phyloP scores from a whole-genome alignment of 23 tunicate genomes.

The Diplosoma virens region DNA sequence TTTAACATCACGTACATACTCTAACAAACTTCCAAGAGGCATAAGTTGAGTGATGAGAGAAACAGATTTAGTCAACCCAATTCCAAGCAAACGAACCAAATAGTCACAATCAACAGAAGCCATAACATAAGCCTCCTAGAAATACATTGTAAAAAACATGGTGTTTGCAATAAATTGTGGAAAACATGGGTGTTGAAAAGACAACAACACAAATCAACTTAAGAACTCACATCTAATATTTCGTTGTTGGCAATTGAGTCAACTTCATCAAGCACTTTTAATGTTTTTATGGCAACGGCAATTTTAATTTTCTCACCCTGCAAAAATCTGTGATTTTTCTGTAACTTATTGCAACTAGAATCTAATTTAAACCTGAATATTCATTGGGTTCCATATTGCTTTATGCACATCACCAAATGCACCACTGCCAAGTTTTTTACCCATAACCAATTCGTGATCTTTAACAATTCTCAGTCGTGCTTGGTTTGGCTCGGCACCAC shows the following conservation, averaged over 20 bases:
- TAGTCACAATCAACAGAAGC: conserved; percentile 85
- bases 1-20: conserved; percentile 56
- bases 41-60: conserved; percentile 89
- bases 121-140: conserved; percentile 94
- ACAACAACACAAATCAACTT: too few relatives aligned
- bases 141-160: too few relatives aligned
- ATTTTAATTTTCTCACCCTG: conserved; percentile 84
- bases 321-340: too few relatives aligned
- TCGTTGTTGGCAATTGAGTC: conserved; percentile 60
- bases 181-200: too few relatives aligned
- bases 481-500: conserved; percentile 69
- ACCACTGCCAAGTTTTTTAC: conserved; percentile 70
- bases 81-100: conserved; percentile 79
- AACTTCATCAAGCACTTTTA: conserved; percentile 63
- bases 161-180: too few relatives aligned
- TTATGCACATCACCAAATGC: conserved; percentile 90
- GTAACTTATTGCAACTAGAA: too few relatives aligned
- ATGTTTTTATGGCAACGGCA: conserved; percentile 81
- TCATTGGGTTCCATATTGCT: conserved; percentile 80
- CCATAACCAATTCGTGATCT: conserved; percentile 60
- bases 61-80: conserved; percentile 68
- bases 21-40: conserved; percentile 93
- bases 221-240: conserved; percentile 77
- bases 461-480: conserved; percentile 82
- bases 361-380: conserved; percentile 67